A percentile compares a stretch with the other conserved stretches of the same genome.
These are phyloP conservation scores for Anolis apletophallus DNA, from an alignment of 2,797 vertebrate genomes.

Conservation along the genomic window DNA sequence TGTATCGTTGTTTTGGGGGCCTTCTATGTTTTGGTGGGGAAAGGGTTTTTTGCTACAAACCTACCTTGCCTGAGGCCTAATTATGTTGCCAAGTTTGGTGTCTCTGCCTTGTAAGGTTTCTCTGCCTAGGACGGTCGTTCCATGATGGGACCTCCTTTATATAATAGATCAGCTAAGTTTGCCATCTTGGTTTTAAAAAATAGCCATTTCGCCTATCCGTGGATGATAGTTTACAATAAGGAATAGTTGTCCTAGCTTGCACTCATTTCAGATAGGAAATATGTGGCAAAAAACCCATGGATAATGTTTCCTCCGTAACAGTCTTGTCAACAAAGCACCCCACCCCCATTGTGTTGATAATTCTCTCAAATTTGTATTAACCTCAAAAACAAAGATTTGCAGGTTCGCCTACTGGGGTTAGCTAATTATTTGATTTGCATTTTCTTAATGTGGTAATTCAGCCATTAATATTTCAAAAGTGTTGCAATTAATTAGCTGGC, in stretches of 20 bases:
- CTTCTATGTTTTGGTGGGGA: too few relatives aligned
- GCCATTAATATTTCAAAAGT: slow-evolving; percentile 61
- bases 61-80: too few relatives aligned
- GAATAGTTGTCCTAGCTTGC: slow-evolving; percentile 69
- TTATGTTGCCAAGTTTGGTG: too few relatives aligned
- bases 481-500: slow-evolving; percentile 56
- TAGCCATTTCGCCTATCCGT: slow-evolving; percentile 60
- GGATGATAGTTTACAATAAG: slow-evolving; percentile 61
- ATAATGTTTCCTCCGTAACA: neutral
- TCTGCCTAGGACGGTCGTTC: too few relatives aligned
- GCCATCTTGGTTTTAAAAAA: slow-evolving; percentile 33
- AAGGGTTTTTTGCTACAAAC: too few relatives aligned
- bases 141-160: too few relatives aligned
- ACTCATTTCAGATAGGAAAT: slow-evolving; percentile 65
- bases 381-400: slow-evolving; percentile 47
- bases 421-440: slow-evolving; percentile 59
- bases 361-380: slow-evolving; percentile 65
- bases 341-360: slow-evolving; percentile 62
- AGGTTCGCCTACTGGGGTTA: slow-evolving; percentile 47
- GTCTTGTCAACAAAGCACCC: slow-evolving; percentile 51
- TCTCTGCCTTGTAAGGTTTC: too few relatives aligned
- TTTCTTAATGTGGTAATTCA: slow-evolving; percentile 56
- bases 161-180: too few relatives aligned
- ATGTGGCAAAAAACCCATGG: slow-evolving; percentile 43
- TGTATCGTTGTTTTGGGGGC: too few relatives aligned